Evolutionary conservation across 2,113 vertebrate genomes (phyloP), one percentile per base, ranked within the genome.

Genomic region (Anthoscopus minutus): DNA sequence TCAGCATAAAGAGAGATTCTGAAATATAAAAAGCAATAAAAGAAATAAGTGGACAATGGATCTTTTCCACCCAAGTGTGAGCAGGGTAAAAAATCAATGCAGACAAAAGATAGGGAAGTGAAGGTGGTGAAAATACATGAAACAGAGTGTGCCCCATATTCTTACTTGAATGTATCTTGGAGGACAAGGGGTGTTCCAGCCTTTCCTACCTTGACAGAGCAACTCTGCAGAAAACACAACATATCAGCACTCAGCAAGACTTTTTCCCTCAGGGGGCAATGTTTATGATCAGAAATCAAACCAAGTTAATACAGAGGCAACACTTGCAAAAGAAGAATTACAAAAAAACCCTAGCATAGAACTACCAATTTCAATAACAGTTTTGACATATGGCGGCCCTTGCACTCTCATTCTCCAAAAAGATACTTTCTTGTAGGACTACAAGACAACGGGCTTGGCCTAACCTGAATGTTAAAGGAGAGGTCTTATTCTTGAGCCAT

Each of bases 261-360:
- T 50, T 94, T 81, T 82, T 37, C 37, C 66, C 25, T 71, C 0
- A 0, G 38, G 9, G 10, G 22, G 30, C n/a, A 87, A 74, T 64
- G 38, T 37, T 85, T 85, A 47, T 61, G 45, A 86, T 60, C 64
- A 86, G 69, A 94, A 94, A 94, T 70, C 71, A 88, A 94, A 87
- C 35, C 31, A 67, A 89, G 51, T 74, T 85, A 61, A 88, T 84
- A 44, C 17, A 80, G 71, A 64, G 35, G 45, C 40, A 87, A 85
- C 11, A 57, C 15, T 33, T 56, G 57, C 60, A 64, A 76, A 74
- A 86, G 21, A 71, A 60, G 35, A 81, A 58, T 12, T 57, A 44
- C 3, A 28, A 69, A 83, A 87, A 87, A 53, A 25, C 23, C 19
- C 30, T 47, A 50, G 18, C 4, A 1, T 8, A 60, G 62, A 67